Conservation (phyloP, 2,113 vertebrate species). For the Plestiodon gilberti region DNA sequence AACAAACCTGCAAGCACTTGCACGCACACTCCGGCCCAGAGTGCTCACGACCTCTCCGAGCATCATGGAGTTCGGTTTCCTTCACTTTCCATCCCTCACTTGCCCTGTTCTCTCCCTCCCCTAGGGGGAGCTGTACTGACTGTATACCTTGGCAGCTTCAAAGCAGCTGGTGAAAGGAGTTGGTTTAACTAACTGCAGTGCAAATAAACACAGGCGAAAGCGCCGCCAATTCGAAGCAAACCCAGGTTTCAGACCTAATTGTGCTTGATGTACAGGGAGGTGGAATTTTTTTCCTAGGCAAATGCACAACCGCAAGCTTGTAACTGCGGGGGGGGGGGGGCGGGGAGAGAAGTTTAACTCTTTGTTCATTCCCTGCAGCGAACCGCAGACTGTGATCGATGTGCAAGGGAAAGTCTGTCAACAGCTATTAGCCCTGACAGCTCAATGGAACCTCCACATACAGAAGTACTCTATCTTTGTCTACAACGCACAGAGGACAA, state of each 20-base stretch:
- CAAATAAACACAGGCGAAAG: not conserved
- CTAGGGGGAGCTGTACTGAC: not conserved
- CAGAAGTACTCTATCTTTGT: too few species aligned
- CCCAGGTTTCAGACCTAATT: not conserved
- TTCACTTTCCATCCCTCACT: not conserved
- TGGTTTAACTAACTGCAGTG: slow-evolving; percentile 20
- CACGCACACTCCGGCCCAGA: not conserved
- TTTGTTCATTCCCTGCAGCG: not conserved
- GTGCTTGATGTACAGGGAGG: not conserved
- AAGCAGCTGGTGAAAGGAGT: not conserved
- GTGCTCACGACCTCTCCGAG: too few species aligned
- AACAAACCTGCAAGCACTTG: not conserved
- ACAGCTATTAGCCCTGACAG: too few species aligned
- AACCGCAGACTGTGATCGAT: too few species aligned
- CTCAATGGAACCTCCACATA: too few species aligned
- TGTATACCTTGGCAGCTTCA: not conserved
- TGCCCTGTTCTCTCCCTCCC: not conserved
- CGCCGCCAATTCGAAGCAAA: not conserved
- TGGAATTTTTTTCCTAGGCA: not conserved
- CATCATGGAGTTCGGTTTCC: too few species aligned
- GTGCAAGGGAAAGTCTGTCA: too few species aligned
- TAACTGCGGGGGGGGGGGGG: not conserved
- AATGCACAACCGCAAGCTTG: not conserved
- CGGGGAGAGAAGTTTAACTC: not conserved
- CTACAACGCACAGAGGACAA: too few species aligned